A percentile compares a stretch with the other conserved stretches of the same genome.
phyloP scores from a whole-genome alignment of 35 echinoderm and acorn worm species.

The Acanthaster planci region DNA sequence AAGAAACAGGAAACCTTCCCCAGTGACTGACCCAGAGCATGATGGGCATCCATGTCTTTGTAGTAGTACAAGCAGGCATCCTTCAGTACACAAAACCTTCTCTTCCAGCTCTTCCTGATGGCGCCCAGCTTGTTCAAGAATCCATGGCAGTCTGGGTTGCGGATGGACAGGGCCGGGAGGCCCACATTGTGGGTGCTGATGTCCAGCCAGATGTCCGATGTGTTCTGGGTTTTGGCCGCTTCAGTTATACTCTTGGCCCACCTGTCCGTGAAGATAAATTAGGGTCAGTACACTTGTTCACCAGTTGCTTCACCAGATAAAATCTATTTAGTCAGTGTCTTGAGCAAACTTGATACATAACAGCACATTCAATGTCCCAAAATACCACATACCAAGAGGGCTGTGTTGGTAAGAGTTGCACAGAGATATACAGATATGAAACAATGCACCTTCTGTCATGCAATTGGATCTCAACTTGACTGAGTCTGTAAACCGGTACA shows the following conservation, averaged over 20 bases:
- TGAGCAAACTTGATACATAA: no score
- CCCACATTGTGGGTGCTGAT: slow-evolving; percentile 96
- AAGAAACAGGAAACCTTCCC: no score
- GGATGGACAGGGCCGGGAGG: slow-evolving; percentile 86
- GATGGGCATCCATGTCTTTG: slow-evolving; percentile 66
- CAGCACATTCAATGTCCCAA: no score
- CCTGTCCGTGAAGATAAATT: slow-evolving; percentile 38
- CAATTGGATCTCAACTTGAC: no score
- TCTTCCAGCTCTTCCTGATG: slow-evolving; percentile 60
- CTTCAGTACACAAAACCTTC: slow-evolving; percentile 87
- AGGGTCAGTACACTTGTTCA: no score
- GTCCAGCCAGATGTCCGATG: slow-evolving; percentile 74
- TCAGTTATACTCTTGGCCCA: slow-evolving; percentile 85
- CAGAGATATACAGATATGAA: no score
- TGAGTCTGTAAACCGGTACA: no score
- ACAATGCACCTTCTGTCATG: no score
- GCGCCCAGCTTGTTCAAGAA: slow-evolving; percentile 78
- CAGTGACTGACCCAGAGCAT: slow-evolving; percentile 68
- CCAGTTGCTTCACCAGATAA: no score
- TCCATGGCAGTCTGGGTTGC: slow-evolving; percentile 75
- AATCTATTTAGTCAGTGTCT: no score
- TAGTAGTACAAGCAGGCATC: slow-evolving; percentile 99
- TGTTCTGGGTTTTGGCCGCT: slow-evolving; percentile 68
- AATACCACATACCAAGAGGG: no score
- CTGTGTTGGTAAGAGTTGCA: no score